These are phyloP conservation scores for Polymixis flavicincta DNA, from an alignment of 2,888 invertebrate genomes.

Conservation along the genomic window DNA sequence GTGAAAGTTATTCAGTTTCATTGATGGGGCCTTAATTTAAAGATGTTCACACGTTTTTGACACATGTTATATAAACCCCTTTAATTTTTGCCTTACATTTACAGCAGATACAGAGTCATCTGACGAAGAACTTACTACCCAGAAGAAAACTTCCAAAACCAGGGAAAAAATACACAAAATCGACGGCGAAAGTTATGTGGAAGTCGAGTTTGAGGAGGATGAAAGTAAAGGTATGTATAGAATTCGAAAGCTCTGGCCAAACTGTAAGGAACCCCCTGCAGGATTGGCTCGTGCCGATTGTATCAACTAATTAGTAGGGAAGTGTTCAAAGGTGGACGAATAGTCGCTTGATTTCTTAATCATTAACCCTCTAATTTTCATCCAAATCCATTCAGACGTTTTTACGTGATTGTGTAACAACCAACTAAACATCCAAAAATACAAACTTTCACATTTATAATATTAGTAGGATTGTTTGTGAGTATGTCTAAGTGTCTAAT, in stretches of 20 bases:
- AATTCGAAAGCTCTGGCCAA: neutral
- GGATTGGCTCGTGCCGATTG: neutral
- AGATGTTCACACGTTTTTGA: no score
- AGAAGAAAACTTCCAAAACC: neutral
- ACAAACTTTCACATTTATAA: no score
- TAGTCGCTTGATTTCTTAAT: neutral
- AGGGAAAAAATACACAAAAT: neutral
- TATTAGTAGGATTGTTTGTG: no score
- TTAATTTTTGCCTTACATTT: neutral
- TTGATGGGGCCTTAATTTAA: no score
- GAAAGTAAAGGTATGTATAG: neutral
- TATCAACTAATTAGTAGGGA: neutral
- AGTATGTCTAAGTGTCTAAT: neutral
- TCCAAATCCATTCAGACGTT: no score
- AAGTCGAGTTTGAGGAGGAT: neutral
- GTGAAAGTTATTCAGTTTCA: no score
- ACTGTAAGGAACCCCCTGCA: neutral
- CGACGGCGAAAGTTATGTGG: neutral
- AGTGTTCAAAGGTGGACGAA: neutral
- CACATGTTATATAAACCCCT: neutral
- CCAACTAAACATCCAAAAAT: no score
- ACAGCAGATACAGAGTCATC: slow-evolving; percentile 4
- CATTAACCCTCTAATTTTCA: neutral
- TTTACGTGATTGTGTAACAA: no score
- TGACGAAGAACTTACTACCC: neutral